These are phyloP conservation scores for Fragum sueziense DNA, from an alignment of 2,888 invertebrate species.

Conservation along the genomic window DNA sequence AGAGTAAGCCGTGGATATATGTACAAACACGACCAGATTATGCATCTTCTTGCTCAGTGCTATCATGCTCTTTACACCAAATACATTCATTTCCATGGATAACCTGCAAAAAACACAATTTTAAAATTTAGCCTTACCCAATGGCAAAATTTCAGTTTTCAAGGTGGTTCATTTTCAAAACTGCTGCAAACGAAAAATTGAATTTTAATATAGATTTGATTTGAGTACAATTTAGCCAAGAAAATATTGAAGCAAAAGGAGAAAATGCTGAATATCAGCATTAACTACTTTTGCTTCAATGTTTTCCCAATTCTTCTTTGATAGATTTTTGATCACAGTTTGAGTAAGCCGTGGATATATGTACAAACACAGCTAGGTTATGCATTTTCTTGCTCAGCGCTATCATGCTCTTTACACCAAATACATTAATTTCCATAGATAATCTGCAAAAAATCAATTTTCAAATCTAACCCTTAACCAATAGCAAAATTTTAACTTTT, in stretches of 20 bases:
- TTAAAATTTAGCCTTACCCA: no score
- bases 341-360: constrained; percentile 94
- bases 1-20: constrained; percentile 94
- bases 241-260: no score
- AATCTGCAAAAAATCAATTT: constrained; percentile 85
- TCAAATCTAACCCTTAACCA: no score
- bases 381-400: constrained; percentile 90
- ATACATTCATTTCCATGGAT: constrained; percentile 95
- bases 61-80: constrained; percentile 91
- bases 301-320: constrained; percentile 89
- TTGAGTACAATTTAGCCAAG: no score
- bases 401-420: constrained; percentile 91
- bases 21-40: constrained; percentile 87
- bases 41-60: constrained; percentile 90
- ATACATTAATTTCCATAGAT: constrained; percentile 95
- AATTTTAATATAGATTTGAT: no score
- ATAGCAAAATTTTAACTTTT: no score
- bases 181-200: no score
- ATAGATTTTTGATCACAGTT: constrained; percentile 89
- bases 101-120: constrained; percentile 83
- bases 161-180: no score
- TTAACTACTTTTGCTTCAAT: no score
- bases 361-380: constrained; percentile 87
- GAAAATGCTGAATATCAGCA: no score
- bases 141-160: no score